Evolutionary conservation across 37 sponge, comb jelly and placozoan genomes (phyloP), one percentile per base, ranked within the genome.

Genomic region (Bolinopsis microptera): DNA sequence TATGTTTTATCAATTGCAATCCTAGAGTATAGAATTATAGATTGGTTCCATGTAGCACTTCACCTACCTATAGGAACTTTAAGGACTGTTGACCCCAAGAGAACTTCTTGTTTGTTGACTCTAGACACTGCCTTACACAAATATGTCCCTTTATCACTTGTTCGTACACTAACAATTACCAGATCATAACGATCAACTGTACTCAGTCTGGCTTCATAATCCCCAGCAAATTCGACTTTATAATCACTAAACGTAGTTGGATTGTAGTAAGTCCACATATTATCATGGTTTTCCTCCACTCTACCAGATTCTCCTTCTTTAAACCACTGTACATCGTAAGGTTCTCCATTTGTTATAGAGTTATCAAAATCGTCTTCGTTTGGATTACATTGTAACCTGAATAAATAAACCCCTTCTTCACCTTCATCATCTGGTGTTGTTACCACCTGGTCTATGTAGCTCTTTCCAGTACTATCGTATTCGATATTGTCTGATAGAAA

Each of bases 231-330:
- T 1, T 28, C 33, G 33, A 32, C 28, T 16, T 77, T 32, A 34
- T 27, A 16, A 35, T 36, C 36, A 18, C 18, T 16, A 8, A 77
- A 32, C 9, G 28, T 36, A 0, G 2, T 32, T 34, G 1, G 28
- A 18, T 13, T 21, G 32, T 77, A 77, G 80, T 77, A 22, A 32
- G 80, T 77, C 80, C 80, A 77, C 80, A 77, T 77, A 77, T 77
- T 77, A 1, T 32, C 21, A 32, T 77, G 37, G 3, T n/a, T 26
- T n/a, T 22, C 74, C 5, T 77, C 37, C 2, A 77, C 80, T 32
- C 33, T 1, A 35, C 35, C 37, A 35, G 36, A 34, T 18, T 77
- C 80, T 35, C 33, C 27, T 8, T 31, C 36, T 36, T 77, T 77
- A 34, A 32, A 77, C 80, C 80, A 77, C 18, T 32, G 21, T 16